phyloP scores from a whole-genome alignment of 2,888 invertebrate species.

The Tetranychus piercei region DNA sequence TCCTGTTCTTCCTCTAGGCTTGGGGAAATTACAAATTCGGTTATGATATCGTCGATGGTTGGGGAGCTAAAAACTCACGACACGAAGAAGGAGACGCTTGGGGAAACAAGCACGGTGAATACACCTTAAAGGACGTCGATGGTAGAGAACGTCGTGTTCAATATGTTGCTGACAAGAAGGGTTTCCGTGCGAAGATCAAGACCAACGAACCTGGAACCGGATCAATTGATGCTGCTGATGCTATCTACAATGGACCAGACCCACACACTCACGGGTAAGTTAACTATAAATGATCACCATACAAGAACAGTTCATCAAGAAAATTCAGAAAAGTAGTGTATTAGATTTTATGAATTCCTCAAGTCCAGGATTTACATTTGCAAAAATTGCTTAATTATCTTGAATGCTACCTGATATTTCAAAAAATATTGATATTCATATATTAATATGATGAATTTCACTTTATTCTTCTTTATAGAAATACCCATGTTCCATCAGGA shows the following conservation, averaged over 20 bases:
- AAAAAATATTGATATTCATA: too few relatives aligned
- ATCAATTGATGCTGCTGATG: conserved; percentile 23
- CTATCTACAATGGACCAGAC: conserved; percentile 18
- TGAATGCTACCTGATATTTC: too few relatives aligned
- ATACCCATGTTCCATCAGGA: conserved; percentile 14
- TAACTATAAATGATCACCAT: not conserved
- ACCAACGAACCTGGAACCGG: conserved; percentile 25
- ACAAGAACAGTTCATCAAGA: too few relatives aligned
- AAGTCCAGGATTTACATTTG: too few relatives aligned
- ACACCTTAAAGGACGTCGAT: conserved; percentile 24
- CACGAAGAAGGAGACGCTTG: conserved; percentile 22
- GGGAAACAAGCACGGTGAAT: conserved; percentile 25
- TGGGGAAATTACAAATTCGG: conserved; percentile 25
- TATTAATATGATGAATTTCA: too few relatives aligned
- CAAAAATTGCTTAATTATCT: too few relatives aligned
- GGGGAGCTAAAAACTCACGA: conserved; percentile 22
- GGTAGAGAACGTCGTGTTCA: conserved; percentile 23
- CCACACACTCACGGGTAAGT: conserved; percentile 6
- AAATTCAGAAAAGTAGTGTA: too few relatives aligned
- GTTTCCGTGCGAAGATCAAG: conserved; percentile 24
- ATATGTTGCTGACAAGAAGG: conserved; percentile 24
- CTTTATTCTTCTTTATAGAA: not conserved
- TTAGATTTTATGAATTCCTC: too few relatives aligned
- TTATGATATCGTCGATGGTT: conserved; percentile 22
- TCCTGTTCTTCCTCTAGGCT: conserved; percentile 14